Evolutionary conservation across 2,797 vertebrate genomes (phyloP).

Genomic region (Philypnodon macrostomus): DNA sequence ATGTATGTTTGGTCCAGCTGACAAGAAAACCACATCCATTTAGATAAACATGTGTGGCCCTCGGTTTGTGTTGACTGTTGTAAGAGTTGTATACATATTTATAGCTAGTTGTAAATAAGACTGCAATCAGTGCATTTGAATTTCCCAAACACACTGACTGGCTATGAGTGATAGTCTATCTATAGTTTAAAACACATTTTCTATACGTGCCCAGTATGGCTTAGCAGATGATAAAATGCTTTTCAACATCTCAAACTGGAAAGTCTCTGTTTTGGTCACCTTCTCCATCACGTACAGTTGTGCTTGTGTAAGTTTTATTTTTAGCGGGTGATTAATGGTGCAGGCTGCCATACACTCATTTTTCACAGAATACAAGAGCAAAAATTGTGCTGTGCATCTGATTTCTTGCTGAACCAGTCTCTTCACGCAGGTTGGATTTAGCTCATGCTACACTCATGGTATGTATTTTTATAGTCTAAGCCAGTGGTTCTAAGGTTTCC

Average conservation of each 20-base stretch:
- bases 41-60: slow-evolving; percentile 9
- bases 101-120: slow-evolving; percentile 45
- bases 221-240: slow-evolving; percentile 39
- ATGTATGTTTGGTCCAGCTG: neutral
- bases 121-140: slow-evolving; percentile 41
- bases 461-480: slow-evolving; percentile 16
- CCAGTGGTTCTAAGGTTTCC: too few species aligned
- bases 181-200: slow-evolving; percentile 27
- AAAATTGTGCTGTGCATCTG: slow-evolving; percentile 7
- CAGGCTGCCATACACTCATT: slow-evolving; percentile 11
- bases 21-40: slow-evolving; percentile 13
- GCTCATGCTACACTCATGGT: slow-evolving; percentile 18
- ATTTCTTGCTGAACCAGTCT: slow-evolving; percentile 7
- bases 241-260: slow-evolving; percentile 37
- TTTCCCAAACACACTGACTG: slow-evolving; percentile 28
- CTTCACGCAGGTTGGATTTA: slow-evolving; percentile 13
- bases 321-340: slow-evolving; percentile 54
- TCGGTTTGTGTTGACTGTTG: slow-evolving; percentile 18
- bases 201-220: neutral
- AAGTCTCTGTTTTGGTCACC: slow-evolving; percentile 44
- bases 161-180: slow-evolving; percentile 27
- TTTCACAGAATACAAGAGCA: slow-evolving; percentile 35
- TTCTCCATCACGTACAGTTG: slow-evolving; percentile 44
- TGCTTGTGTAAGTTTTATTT: slow-evolving; percentile 48
- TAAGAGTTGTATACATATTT: slow-evolving; percentile 31